Percentiles rank a stretch among this genome's conserved stretches.
Conservation (phyloP, 35 echinoderm and acorn worm species). For the Chiridota heheva region DNA sequence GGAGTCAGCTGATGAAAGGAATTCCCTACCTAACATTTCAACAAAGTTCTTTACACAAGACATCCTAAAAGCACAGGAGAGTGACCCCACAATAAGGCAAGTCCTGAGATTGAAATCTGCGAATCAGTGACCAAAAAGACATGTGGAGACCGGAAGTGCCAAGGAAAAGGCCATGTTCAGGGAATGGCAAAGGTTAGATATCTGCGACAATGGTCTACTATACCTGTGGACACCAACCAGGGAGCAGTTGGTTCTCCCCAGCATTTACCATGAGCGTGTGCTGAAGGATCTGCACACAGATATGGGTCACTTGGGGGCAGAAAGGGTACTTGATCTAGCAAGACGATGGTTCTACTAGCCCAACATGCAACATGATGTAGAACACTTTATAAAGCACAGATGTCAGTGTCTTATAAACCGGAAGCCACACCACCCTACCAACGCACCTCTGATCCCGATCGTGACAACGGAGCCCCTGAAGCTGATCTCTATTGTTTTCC, state of each 20-base stretch:
- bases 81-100: too few relatives aligned
- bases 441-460: slow-evolving; percentile 16
- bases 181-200: slow-evolving; percentile 23
- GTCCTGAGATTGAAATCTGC: neutral
- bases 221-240: neutral
- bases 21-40: neutral
- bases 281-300: slow-evolving; percentile 53
- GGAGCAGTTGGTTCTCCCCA: slow-evolving; percentile 44
- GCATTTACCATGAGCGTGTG: neutral
- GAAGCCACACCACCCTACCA: neutral
- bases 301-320: slow-evolving; percentile 63
- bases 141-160: too few relatives aligned
- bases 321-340: slow-evolving; percentile 22
- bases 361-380: slow-evolving; percentile 23
- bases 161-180: too few relatives aligned
- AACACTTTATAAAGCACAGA: neutral
- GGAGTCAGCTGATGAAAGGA: neutral
- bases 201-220: slow-evolving; percentile 23
- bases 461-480: slow-evolving; percentile 36
- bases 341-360: slow-evolving; percentile 63
- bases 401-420: slow-evolving; percentile 13
- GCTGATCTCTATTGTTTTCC: slow-evolving; percentile 68
- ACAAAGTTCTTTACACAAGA: neutral
- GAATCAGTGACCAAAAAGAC: too few relatives aligned
- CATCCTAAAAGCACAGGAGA: slow-evolving; percentile 13